Conservation (phyloP, 2,888 invertebrate species). For the Lobophora halterata region DNA sequence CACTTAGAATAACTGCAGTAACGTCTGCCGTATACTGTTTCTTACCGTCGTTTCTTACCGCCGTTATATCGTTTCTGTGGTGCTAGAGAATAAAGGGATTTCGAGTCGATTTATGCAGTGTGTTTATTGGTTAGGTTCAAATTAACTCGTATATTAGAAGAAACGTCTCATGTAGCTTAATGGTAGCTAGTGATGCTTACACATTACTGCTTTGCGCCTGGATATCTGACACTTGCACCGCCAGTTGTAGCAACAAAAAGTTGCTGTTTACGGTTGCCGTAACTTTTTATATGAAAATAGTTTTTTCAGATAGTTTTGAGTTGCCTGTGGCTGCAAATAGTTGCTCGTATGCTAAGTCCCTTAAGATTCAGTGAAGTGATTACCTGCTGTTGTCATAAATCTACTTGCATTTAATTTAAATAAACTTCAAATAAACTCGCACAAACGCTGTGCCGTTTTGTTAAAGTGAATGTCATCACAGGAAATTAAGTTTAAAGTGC, state of each 20-base stretch:
- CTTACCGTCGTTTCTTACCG: slow-evolving; percentile 61
- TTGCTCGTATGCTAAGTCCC: no score
- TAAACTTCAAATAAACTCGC: slow-evolving; percentile 16
- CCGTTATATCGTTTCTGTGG: slow-evolving; percentile 56
- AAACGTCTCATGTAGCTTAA: not conserved
- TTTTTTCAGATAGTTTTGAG: no score
- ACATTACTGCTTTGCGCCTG: no score
- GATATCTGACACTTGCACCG: no score
- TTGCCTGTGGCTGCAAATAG: no score
- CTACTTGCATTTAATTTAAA: not conserved
- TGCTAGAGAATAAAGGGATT: slow-evolving; percentile 48
- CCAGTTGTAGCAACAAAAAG: no score
- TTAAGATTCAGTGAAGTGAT: slow-evolving; percentile 4
- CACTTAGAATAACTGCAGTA: slow-evolving; percentile 76
- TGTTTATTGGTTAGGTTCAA: slow-evolving; percentile 18
- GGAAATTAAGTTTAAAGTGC: slow-evolving; percentile 59
- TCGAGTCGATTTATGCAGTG: slow-evolving; percentile 49
- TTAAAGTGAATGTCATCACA: slow-evolving; percentile 37
- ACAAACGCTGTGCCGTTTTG: slow-evolving; percentile 31
- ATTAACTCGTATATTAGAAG: slow-evolving; percentile 4
- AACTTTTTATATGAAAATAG: no score
- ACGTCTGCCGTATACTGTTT: slow-evolving; percentile 55
- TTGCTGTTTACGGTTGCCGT: no score
- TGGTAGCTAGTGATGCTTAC: not conserved
- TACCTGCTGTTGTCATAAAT: not conserved